A percentile compares a stretch with the other conserved stretches of the same genome.
phyloP scores from a whole-genome alignment of 2,113 vertebrate genomes.

The Oncorhynchus gorbuscha region DNA sequence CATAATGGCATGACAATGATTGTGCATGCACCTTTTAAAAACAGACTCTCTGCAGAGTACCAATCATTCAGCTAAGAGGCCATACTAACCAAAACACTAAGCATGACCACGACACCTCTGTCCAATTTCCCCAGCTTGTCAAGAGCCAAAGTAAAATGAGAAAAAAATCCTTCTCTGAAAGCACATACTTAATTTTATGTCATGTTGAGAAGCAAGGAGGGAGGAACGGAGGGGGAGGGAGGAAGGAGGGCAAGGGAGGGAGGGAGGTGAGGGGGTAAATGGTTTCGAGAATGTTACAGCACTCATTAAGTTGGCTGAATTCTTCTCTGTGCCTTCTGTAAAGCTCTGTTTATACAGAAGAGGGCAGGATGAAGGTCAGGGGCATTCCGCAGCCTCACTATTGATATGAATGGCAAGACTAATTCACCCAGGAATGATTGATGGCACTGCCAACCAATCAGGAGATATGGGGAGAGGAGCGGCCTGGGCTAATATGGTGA shows the following conservation, averaged over 20 bases:
- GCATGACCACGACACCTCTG: slow-evolving; percentile 44
- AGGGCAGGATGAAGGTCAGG: slow-evolving; percentile 50
- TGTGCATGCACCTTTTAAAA: background rate
- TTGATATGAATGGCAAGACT: slow-evolving; percentile 29
- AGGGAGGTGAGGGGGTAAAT: slow-evolving; percentile 25
- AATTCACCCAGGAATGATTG: slow-evolving; percentile 37
- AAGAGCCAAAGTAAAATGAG: slow-evolving; percentile 30
- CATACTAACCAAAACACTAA: slow-evolving; percentile 37
- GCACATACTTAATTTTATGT: slow-evolving; percentile 48
- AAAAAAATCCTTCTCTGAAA: slow-evolving; percentile 29
- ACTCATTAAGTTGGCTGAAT: slow-evolving; percentile 44
- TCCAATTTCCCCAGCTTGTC: slow-evolving; percentile 53
- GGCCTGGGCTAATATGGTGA: slow-evolving; percentile 38
- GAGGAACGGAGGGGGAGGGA: slow-evolving; percentile 16
- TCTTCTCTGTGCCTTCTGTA: background rate
- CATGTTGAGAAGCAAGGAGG: slow-evolving; percentile 36
- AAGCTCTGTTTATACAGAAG: slow-evolving; percentile 20
- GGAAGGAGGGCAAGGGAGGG: no score
- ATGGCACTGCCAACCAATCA: slow-evolving; percentile 48
- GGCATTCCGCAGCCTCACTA: background rate
- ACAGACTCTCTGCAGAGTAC: slow-evolving; percentile 3
- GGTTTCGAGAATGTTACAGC: slow-evolving; percentile 42
- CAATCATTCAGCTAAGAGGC: slow-evolving; percentile 32
- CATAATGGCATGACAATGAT: no score
- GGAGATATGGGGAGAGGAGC: slow-evolving; percentile 14